These are phyloP conservation scores for Tetanocera ferruginea DNA, from an alignment of 2,888 invertebrate species.

Conservation along the genomic window DNA sequence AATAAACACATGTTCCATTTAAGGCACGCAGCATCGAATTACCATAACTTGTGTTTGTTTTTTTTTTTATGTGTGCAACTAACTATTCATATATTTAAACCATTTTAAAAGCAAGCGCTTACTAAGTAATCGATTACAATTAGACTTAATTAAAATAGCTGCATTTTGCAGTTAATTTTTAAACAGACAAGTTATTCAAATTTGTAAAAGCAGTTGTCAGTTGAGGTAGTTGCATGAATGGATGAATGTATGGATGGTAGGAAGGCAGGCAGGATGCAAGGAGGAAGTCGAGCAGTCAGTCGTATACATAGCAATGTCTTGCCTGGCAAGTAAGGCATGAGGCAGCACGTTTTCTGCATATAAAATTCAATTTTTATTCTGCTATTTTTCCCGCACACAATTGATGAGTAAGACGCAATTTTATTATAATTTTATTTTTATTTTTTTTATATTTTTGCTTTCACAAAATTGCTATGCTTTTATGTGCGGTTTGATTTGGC, in stretches of 20 bases:
- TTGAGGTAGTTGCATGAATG: too few species aligned
- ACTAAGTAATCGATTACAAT: background rate
- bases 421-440: background rate
- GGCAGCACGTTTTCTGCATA: constrained; percentile 5
- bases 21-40: constrained; percentile 2
- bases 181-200: background rate
- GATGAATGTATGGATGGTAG: background rate
- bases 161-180: background rate
- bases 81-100: background rate
- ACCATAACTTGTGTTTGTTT: background rate
- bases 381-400: background rate
- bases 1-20: constrained; percentile 12
- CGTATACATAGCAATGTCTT: background rate
- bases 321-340: too few species aligned
- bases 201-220: background rate
- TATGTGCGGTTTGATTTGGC: constrained; percentile 9
- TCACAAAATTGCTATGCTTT: constrained; percentile 4
- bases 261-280: too few species aligned
- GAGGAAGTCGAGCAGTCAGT: background rate
- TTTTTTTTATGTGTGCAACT: background rate
- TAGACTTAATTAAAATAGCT: background rate
- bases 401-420: constrained; percentile 21
- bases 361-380: background rate
- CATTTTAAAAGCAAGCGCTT: background rate
- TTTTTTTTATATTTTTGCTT: background rate